Percentiles rank a stretch among this genome's conserved stretches.
phyloP scores from a whole-genome alignment of 2,797 vertebrate species.

The Hyperoplus immaculatus region DNA sequence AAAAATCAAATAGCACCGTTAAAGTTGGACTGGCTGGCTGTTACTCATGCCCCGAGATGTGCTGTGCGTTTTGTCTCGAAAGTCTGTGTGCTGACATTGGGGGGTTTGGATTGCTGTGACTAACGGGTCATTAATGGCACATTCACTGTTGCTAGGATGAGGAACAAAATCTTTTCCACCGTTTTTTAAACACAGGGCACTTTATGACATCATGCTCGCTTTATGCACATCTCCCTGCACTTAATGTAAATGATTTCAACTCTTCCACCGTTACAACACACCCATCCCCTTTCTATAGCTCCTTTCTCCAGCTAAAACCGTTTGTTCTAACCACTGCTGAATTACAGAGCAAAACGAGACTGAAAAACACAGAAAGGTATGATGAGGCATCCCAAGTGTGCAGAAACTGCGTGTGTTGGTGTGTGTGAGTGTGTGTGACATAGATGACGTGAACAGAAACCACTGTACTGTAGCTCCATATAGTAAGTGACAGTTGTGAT shows the following conservation, averaged over 20 bases:
- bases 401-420: conserved; percentile 20
- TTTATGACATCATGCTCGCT: conserved; percentile 41
- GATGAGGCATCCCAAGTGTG: conserved; percentile 57
- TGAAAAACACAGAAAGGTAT: conserved; percentile 40
- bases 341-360: conserved; percentile 54
- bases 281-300: conserved; percentile 26
- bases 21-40: conserved; percentile 81
- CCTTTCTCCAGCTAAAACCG: conserved; percentile 25
- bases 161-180: conserved; percentile 12
- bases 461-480: conserved; percentile 1
- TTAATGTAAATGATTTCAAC: conserved; percentile 7
- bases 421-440: conserved; percentile 40
- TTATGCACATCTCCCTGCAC: conserved; percentile 27
- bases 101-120: conserved; percentile 48
- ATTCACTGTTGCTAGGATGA: conserved; percentile 42
- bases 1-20: conserved; percentile 86
- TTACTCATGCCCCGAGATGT: conserved; percentile 59
- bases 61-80: conserved; percentile 63
- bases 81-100: conserved; percentile 65
- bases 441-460: conserved; percentile 55
- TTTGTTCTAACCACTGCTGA: conserved; percentile 35
- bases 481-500: conserved; percentile 46
- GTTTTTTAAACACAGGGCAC: neutral
- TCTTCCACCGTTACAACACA: conserved; percentile 3
- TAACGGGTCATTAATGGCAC: conserved; percentile 60